Conservation (phyloP, 2,113 vertebrate genomes). For the Ageneiosus marmoratus region DNA sequence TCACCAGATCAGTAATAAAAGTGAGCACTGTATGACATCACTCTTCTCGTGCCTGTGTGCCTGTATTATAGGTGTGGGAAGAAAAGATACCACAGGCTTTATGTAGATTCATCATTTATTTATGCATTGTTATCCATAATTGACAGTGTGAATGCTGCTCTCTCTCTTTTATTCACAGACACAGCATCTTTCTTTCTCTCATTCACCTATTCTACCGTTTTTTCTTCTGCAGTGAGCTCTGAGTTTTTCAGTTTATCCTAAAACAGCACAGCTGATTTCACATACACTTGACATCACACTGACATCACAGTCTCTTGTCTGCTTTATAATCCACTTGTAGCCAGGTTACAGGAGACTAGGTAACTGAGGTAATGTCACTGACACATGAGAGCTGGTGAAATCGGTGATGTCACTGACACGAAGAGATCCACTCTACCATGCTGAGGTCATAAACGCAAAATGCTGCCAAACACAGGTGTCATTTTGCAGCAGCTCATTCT, state of each 20-base stretch:
- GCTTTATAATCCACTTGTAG: neutral
- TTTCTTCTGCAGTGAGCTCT: neutral
- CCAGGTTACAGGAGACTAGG: neutral
- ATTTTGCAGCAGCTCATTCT: constrained; percentile 9
- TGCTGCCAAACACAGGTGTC: constrained; percentile 10
- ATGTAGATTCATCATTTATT: constrained; percentile 33
- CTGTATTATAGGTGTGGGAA: neutral
- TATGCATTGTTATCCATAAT: constrained; percentile 26
- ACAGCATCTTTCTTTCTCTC: neutral
- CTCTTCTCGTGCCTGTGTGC: neutral
- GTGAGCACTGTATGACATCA: neutral
- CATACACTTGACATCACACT: no score
- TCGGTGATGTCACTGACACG: constrained; percentile 29
- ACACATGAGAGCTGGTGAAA: constrained; percentile 18
- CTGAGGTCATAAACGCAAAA: constrained; percentile 28
- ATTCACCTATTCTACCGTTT: neutral
- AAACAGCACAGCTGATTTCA: neutral
- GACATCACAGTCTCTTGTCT: neutral
- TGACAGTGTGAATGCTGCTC: neutral
- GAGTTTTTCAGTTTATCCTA: neutral
- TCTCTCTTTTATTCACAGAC: neutral
- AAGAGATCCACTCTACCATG: constrained; percentile 26
- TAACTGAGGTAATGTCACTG: constrained; percentile 4
- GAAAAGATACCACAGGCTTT: neutral
- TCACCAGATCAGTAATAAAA: neutral